Percentiles rank a stretch among this genome's conserved stretches.
Conservation (phyloP, 2,888 invertebrate genomes). For the Dryadula phaetusa region DNA sequence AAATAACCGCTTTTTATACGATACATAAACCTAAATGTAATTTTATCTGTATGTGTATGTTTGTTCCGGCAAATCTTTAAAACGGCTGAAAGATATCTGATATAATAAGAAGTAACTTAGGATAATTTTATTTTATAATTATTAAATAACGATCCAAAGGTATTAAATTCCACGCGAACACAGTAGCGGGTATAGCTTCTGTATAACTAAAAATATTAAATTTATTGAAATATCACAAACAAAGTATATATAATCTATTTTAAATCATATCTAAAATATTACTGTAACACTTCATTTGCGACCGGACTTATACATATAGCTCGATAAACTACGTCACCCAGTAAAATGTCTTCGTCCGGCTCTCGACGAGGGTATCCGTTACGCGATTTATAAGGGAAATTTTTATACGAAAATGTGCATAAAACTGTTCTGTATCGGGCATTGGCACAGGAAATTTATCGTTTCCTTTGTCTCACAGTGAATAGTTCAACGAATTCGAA, state of each 20-base stretch:
- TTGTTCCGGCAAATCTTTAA: no score
- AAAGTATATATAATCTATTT: not conserved
- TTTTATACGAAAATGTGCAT: constrained; percentile 51
- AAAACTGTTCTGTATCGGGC: constrained; percentile 48
- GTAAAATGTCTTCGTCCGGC: constrained; percentile 40
- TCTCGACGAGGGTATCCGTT: constrained; percentile 34
- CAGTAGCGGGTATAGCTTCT: no score
- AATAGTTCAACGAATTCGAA: constrained; percentile 23
- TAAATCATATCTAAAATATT: constrained; percentile 5
- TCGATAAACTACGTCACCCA: constrained; percentile 38
- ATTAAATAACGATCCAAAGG: no score
- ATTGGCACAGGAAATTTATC: constrained; percentile 44
- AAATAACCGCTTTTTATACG: no score
- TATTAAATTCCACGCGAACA: no score
- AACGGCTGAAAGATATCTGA: no score
- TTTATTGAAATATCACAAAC: not conserved
- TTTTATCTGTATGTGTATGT: no score
- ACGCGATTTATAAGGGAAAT: constrained; percentile 44
- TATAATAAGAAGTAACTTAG: no score
- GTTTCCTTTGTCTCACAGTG: constrained; percentile 48
- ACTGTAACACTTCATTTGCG: constrained; percentile 30
- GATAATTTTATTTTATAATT: no score
- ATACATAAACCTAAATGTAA: no score
- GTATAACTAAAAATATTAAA: not conserved
- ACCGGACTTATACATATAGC: constrained; percentile 39